Base-by-base conservation (phyloP, 2,888 invertebrate genomes). In the Cantharis rustica region DNA sequence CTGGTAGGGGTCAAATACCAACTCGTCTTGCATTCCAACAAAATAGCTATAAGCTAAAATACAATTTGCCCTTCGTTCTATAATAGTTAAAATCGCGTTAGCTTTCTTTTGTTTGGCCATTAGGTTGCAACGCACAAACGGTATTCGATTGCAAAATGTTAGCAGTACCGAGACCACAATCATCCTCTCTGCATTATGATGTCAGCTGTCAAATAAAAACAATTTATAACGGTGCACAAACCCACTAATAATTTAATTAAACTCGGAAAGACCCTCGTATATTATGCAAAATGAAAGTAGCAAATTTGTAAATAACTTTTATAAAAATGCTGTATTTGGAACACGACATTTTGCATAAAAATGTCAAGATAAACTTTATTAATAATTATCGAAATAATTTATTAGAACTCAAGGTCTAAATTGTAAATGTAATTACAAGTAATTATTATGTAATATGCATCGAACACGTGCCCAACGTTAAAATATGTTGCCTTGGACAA, bases 381-480 rank as follows among this genome's bases (percentile, higher is more conserved):
- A 47, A n/a, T 47, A 47, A 47, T 47, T 47, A 47, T 47, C n/a
- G 16, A 66, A 71, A 71, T 27, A 31, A 66, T 47, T 68, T 66
- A 61, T 66, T 68, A 68, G 61, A 23, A 66, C 16, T 68, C 72
- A 72, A 72, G 72, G 72, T 15, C 64, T 72, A 16, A 47, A 47
- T 68, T 66, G 72, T 47, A 15, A 69, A 31, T 31, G 69, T 69
- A 27, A 69, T 69, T 66, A 23, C 64, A 66, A 68, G 16, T 27
- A 69, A 69, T 69, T 69, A 31, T 69, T 69, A 69, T 31, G 69
- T 31, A 69, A 69, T 23, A 10, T 66, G 64, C 64, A 66, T 23
- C 17, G 10, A 66, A 23, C 64, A 16, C 64, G 64, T 66, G 64
- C 64, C 20, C 47, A 47, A 47, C 47, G 47, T n/a, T 47, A 47